Base-by-base conservation (phyloP, 1,140 invertebrate species). In the Dreissena rostriformis region DNA sequence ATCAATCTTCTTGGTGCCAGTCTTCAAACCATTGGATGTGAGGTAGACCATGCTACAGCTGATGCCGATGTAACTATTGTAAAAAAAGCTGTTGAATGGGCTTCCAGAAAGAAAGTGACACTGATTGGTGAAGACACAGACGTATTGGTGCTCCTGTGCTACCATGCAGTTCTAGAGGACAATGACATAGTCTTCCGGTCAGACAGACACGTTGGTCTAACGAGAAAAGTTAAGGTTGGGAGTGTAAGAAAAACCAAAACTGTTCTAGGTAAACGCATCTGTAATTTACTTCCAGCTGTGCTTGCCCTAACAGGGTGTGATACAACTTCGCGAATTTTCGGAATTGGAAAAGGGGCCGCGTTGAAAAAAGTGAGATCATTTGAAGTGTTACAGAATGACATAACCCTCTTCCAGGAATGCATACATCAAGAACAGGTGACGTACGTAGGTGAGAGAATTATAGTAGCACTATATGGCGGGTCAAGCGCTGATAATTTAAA, bases 281-380 rank as follows among this genome's bases (percentile, higher is more conserved):
- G 76, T 49, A 6, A 19, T 6, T n/a, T 29, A 22, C 22, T 67
- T 11, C 51, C 24, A 68, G 66, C 83, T 57, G 39, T 80, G 15
- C 81, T 80, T 71, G 81, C 85, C 17, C 57, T 86, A 11, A 86
- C 81, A 19, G 85, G 85, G 28, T 86, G 85, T 75, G 84, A 86
- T 29, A 84, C 80, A 14, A 83, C 85, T 11, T 83, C 75, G 51
- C 15, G 85, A 52, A 6, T n/a, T n/a, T n/a, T n/a, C n/a, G n/a
- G n/a, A n/a, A n/a, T n/a, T n/a, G n/a, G n/a, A n/a, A n/a, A n/a
- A n/a, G n/a, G n/a, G n/a, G n/a, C n/a, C n/a, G n/a, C n/a, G n/a
- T n/a, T n/a, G n/a, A n/a, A n/a, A n/a, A n/a, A n/a, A n/a, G n/a
- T n/a, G n/a, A n/a, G n/a, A n/a, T n/a, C n/a, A n/a, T n/a, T n/a